A percentile compares a stretch with the other conserved stretches of the same genome.
These are phyloP conservation scores for Lophotriccus pileatus DNA, from an alignment of 2,797 vertebrate genomes.

Conservation along the genomic window DNA sequence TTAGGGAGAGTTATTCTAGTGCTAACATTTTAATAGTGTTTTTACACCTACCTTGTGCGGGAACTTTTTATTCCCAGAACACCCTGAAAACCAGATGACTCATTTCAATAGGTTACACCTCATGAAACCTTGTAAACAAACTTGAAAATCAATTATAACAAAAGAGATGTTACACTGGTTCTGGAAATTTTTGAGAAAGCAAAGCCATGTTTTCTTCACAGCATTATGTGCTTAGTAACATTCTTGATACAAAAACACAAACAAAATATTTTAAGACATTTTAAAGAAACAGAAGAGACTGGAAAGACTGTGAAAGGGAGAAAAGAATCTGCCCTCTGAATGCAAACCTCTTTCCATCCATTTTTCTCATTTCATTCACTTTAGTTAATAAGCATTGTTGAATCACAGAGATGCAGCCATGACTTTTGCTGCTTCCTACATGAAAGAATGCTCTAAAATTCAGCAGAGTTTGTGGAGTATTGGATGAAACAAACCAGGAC, in stretches of 20 bases:
- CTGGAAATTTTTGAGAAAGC: background rate
- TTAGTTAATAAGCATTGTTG: background rate
- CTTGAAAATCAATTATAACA: constrained; percentile 46
- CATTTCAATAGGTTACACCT: constrained; percentile 45
- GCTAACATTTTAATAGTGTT: constrained; percentile 11
- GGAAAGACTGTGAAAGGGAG: background rate
- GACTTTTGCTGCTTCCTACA: background rate
- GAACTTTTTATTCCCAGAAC: background rate
- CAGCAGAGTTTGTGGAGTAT: background rate
- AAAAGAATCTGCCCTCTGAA: background rate
- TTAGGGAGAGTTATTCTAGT: background rate
- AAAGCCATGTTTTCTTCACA: background rate
- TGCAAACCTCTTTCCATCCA: background rate
- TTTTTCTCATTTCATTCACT: background rate
- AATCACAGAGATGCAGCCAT: background rate
- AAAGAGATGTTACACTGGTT: constrained; percentile 1
- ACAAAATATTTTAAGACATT: background rate
- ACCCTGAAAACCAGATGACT: constrained; percentile 17
- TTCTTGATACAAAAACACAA: background rate
- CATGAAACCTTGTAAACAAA: constrained; percentile 53
- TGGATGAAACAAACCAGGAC: background rate
- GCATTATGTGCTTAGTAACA: background rate
- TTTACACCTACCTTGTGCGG: background rate
- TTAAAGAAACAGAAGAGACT: background rate
- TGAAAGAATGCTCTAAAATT: background rate